Evolutionary conservation across 2,888 invertebrate species (phyloP).

Genomic region (Eucriotettix oculatus): DNA sequence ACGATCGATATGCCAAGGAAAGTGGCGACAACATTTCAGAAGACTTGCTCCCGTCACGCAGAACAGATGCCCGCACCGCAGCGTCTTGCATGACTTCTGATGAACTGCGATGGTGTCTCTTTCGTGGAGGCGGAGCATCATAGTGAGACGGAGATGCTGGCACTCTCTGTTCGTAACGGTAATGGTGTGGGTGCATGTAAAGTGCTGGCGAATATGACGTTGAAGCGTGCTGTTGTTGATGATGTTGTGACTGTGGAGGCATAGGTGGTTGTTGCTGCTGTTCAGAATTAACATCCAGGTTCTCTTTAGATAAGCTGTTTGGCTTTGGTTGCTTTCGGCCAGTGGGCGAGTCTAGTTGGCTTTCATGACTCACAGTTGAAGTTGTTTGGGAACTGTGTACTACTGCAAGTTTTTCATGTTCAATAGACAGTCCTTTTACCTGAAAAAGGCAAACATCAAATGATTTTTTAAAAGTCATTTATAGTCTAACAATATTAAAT

Average conservation of each 20-base stretch:
- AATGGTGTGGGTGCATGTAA: slow-evolving; percentile 28
- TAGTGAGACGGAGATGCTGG: slow-evolving; percentile 19
- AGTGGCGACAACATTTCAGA: slow-evolving; percentile 17
- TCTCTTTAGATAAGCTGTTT: slow-evolving; percentile 14
- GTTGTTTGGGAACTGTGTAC: slow-evolving; percentile 23
- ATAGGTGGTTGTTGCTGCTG: not conserved
- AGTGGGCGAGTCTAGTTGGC: slow-evolving; percentile 26
- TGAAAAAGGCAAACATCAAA: slow-evolving; percentile 20
- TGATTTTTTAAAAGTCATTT: not conserved
- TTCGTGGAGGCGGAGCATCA: slow-evolving; percentile 24
- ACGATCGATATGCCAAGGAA: slow-evolving; percentile 28
- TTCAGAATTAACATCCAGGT: not conserved
- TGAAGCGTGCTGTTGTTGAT: slow-evolving; percentile 15
- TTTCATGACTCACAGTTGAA: slow-evolving; percentile 19
- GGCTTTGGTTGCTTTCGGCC: slow-evolving; percentile 12
- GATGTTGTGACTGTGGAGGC: slow-evolving; percentile 6
- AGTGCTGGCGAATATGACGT: slow-evolving; percentile 31
- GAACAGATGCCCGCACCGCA: slow-evolving; percentile 43
- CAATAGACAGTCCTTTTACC: slow-evolving; percentile 64
- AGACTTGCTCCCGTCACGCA: slow-evolving; percentile 29
- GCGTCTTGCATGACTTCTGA: slow-evolving; percentile 13
- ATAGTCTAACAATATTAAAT: not conserved
- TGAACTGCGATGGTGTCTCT: slow-evolving; percentile 37
- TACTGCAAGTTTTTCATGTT: slow-evolving; percentile 48
- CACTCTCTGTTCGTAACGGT: slow-evolving; percentile 25